These are phyloP conservation scores for Athene noctua DNA, from an alignment of 2,113 vertebrate species.

Conservation along the genomic window DNA sequence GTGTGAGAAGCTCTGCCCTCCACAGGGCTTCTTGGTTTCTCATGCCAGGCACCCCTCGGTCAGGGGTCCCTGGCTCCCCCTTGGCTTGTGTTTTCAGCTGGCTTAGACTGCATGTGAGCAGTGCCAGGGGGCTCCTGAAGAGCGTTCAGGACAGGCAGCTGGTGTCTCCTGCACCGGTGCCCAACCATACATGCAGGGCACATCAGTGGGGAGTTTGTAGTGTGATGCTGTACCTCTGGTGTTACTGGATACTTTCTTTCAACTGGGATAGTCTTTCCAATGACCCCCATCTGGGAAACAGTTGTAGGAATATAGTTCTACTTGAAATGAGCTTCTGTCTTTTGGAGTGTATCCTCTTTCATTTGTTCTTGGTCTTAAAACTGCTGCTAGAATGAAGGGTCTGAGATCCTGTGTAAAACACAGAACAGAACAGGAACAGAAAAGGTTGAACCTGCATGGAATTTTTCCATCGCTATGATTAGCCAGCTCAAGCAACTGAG, in stretches of 20 bases:
- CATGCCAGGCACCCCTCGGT: rapidly evolving
- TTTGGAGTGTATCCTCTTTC: background rate
- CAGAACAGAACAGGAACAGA: background rate
- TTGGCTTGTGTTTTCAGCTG: background rate
- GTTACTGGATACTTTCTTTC: background rate
- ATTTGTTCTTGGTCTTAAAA: background rate
- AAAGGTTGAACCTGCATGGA: background rate
- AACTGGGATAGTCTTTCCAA: background rate
- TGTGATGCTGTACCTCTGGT: background rate
- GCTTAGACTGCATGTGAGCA: background rate
- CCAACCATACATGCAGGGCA: rapidly evolving
- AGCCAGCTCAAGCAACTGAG: background rate
- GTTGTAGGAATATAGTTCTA: background rate
- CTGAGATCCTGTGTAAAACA: background rate
- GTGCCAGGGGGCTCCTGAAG: background rate
- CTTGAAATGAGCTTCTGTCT: background rate
- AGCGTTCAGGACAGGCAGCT: background rate
- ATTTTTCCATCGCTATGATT: background rate
- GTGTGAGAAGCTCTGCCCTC: rapidly evolving
- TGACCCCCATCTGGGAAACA: background rate
- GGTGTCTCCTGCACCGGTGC: background rate
- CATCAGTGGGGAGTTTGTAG: rapidly evolving
- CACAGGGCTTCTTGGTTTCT: rapidly evolving
- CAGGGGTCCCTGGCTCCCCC: background rate
- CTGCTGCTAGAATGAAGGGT: background rate